Base-by-base conservation (phyloP, 2,113 vertebrate genomes). In the Atractosteus spatula region DNA sequence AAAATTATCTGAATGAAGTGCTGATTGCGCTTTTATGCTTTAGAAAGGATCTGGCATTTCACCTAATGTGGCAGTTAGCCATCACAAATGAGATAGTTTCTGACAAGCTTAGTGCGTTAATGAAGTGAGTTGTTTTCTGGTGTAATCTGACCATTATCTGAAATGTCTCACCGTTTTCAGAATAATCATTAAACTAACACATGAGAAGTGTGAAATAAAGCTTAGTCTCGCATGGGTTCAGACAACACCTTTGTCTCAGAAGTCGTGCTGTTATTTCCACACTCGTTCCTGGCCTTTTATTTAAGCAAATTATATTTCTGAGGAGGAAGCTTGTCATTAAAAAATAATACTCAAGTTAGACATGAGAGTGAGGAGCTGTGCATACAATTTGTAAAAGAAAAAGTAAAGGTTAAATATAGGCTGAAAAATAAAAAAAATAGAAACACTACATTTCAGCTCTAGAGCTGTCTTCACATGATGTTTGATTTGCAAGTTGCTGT, bases 41-140 rank as follows among this genome's bases (percentile, higher is more conserved):
- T 72, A 68, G 74, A 65, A 68, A 74, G 54, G 72, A 66, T 80
- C 71, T 73, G 78, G 55, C 68, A 47, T 83, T 83, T 82, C 78
- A 79, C 79, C 76, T 61, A 59, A 62, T 55, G 68, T 69, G 78
- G 76, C 77, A 79, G 71, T 77, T 74, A 70, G 72, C 68, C 80
- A 72, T 80, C 76, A 73, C 78, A 73, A 74, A 79, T 75, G 75
- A 77, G 78, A 83, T 74, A 71, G 76, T 62, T 70, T 72, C 70
- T 68, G 81, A 82, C 78, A 81, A 78, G 63, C 71, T 8, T 16
- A 69, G 62, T 63, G 75, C 63, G 65, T 74, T 84, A 84, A 82
- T 83, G 83, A 84, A 81, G 78, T 83, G 83, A 78, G 66, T 73
- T 78, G 77, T 83, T 81, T 77, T 68, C 69, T 16, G 3, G 47